Evolutionary conservation across 2,888 invertebrate genomes (phyloP).

Genomic region (Galerucella pusilla): DNA sequence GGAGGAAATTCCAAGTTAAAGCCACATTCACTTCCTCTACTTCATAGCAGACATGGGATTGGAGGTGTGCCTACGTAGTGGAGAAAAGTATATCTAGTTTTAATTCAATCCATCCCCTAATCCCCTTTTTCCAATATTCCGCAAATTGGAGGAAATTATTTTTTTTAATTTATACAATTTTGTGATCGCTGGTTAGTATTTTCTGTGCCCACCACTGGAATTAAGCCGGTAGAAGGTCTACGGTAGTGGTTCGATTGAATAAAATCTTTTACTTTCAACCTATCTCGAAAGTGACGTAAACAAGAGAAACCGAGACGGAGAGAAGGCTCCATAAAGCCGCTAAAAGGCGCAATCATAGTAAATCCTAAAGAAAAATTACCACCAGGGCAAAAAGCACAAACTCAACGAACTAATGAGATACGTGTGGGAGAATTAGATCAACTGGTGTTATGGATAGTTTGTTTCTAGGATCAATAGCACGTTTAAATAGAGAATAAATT

Average conservation of each 20-base stretch:
- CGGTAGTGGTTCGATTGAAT: conserved; percentile 29
- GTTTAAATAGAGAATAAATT: too few relatives aligned
- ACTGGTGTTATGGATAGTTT: conserved; percentile 10
- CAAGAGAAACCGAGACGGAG: conserved; percentile 36
- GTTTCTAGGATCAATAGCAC: neutral
- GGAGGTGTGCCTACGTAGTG: too few relatives aligned
- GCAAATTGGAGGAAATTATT: too few relatives aligned
- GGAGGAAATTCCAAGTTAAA: too few relatives aligned
- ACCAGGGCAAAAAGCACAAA: conserved; percentile 21
- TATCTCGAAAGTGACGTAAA: conserved; percentile 40
- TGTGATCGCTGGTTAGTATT: too few relatives aligned
- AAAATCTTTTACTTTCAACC: conserved; percentile 40
- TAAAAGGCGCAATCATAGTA: conserved; percentile 44
- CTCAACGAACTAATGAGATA: conserved; percentile 16
- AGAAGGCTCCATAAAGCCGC: conserved; percentile 44
- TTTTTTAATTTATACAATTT: too few relatives aligned
- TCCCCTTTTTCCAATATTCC: too few relatives aligned
- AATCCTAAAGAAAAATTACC: conserved; percentile 43
- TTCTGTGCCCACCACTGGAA: neutral
- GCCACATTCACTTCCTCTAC: too few relatives aligned
- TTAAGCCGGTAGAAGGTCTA: neutral
- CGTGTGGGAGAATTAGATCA: conserved; percentile 19
- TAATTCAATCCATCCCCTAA: too few relatives aligned
- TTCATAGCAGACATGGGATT: too few relatives aligned
- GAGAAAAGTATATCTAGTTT: too few relatives aligned